Evolutionary conservation across 1,140 invertebrate species (phyloP), one percentile per base, ranked within the genome.

Genomic region (Lysiphlebus fabarum): DNA sequence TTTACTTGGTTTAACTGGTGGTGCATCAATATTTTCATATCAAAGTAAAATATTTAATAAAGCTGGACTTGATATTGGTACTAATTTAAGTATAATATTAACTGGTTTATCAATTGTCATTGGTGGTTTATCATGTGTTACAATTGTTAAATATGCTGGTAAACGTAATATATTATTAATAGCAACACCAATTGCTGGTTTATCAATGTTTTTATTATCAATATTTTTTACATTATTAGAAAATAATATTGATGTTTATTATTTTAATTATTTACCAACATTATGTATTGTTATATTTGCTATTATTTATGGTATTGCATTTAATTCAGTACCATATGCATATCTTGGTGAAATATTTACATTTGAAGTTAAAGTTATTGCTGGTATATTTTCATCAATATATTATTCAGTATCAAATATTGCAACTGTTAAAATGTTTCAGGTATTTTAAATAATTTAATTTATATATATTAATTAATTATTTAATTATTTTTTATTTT

Each of bases 21-120:
- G 90, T 42, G 87, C 93, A 70, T 90, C 90, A 4, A 86, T 95
- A 49, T 87, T 93, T 61, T 92, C 92, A 73, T 94, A 91, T 73
- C 89, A 91, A 0, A 85, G 86, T 4, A 80, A 83, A 14, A 93
- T 91, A 73, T 93, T 89, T 73, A 62, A 84, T 40, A 83, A 84
- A 17, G 87, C 92, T 17, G 90, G 89, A 17, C 87, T 85, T 55
- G 72, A 79, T 7, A 74, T 93, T 7, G 77, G 87, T 9, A 78
- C 87, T 0, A 77, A 81, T 10, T 67, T 86, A 11, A 84, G 85
- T 44, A 85, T 91, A 5, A 88, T 95, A 50, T 84, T 91, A n/a
- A 85, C 94, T 4, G 91, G 90, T 1, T 78, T 84, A 4, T 86
- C 93, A 2, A 89, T 94, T 69, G 87, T 92, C 0, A 57, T 87